A percentile compares a stretch with the other conserved stretches of the same genome.
Conservation (phyloP, 2,113 vertebrate species). For the Azemiops feae region DNA sequence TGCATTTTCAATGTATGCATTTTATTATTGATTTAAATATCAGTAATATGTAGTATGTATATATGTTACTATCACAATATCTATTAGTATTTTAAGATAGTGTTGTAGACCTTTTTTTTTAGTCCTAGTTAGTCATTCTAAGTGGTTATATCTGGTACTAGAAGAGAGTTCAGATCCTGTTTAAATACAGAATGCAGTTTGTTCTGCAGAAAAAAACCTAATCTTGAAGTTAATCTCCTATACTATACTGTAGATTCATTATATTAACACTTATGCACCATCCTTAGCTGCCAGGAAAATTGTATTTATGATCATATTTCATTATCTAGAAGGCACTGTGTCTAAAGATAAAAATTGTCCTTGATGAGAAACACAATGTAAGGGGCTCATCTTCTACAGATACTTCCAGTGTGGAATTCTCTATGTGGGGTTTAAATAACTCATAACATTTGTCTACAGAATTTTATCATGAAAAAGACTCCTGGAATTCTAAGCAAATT, state of each 20-base stretch:
- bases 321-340: slow-evolving; percentile 47
- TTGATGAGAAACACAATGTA: slow-evolving; percentile 50
- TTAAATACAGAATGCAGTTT: slow-evolving; percentile 47
- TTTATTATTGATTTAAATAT: not conserved
- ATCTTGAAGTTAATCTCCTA: slow-evolving; percentile 41
- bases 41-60: not conserved
- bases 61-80: not conserved
- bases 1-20: not conserved
- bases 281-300: slow-evolving; percentile 52
- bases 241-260: slow-evolving; percentile 47
- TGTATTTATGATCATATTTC: slow-evolving; percentile 57
- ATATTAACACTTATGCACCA: slow-evolving; percentile 54
- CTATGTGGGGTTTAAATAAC: slow-evolving; percentile 21
- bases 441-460: not conserved
- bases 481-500: slow-evolving; percentile 6
- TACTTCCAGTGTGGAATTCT: not conserved
- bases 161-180: slow-evolving; percentile 42
- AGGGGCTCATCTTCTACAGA: not conserved
- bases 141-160: slow-evolving; percentile 17
- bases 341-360: slow-evolving; percentile 59
- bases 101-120: not conserved
- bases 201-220: slow-evolving; percentile 44
- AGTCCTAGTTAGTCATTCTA: not conserved
- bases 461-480: slow-evolving; percentile 13
- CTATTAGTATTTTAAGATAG: slow-evolving; percentile 28